Evolutionary conservation across 1,140 invertebrate genomes (phyloP).

Genomic region (Pantala flavescens): DNA sequence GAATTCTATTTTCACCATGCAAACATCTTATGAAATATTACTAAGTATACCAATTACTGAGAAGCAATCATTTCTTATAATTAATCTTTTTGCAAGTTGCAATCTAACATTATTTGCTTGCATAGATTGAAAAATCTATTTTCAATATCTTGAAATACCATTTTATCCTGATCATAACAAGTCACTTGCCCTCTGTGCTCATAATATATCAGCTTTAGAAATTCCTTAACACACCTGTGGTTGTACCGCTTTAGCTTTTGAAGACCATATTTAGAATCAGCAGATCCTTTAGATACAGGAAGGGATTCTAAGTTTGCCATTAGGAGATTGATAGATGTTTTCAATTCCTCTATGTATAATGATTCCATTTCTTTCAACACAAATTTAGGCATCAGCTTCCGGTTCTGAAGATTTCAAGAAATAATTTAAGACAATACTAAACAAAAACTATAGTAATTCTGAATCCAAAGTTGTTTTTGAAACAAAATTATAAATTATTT

Average conservation of each 20-base stretch:
- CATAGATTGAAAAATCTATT: too few relatives aligned
- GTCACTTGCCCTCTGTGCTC: too few relatives aligned
- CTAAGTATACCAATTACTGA: too few relatives aligned
- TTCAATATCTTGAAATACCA: too few relatives aligned
- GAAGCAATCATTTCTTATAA: not conserved
- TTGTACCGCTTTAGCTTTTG: conserved; percentile 93
- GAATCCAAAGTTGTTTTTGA: too few relatives aligned
- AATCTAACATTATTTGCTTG: too few relatives aligned
- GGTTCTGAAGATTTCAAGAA: conserved; percentile 54
- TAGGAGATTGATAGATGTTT: conserved; percentile 92
- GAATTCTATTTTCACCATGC: too few relatives aligned
- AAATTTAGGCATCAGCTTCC: conserved; percentile 97
- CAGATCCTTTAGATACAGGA: conserved; percentile 93
- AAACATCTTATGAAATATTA: too few relatives aligned
- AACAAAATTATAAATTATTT: too few relatives aligned
- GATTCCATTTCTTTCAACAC: conserved; percentile 99
- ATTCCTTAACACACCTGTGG: conserved; percentile 58
- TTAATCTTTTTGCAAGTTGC: not conserved
- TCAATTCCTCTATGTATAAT: conserved; percentile 95
- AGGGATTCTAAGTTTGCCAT: conserved; percentile 98
- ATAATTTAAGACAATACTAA: too few relatives aligned
- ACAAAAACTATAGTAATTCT: too few relatives aligned
- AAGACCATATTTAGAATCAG: conserved; percentile 94
- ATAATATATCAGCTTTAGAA: not conserved
- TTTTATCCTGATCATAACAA: too few relatives aligned